Evolutionary conservation across 1,140 invertebrate genomes (phyloP), one percentile per base, ranked within the genome.

Genomic region (Prorops nasuta): DNA sequence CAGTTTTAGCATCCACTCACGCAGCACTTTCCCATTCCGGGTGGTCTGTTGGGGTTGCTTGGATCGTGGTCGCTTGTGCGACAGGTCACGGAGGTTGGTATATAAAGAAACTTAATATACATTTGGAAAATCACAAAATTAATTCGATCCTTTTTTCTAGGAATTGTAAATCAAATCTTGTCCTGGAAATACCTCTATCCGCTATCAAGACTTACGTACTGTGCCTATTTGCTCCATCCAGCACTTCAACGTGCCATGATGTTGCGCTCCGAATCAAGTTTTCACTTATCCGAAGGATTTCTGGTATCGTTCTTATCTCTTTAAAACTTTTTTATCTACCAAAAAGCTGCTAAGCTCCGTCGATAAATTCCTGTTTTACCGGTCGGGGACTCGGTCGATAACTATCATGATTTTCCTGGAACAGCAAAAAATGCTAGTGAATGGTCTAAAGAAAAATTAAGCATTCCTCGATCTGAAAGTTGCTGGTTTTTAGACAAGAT

Each of bases 141-240:
- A 8, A 2, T n/a, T 16, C 14, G 0, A 8, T 4, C 3, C 15
- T 2, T 10, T 22, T n/a, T 61, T 61, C 38, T 32, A 82, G 82
- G 80, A 49, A 43, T 73, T 2, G 64, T 83, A 1, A 79, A 83
- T 52, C 73, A 58, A 7, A 60, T 85, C 21, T 62, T 86, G 3
- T 82, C 80, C 0, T 81, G 79, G 74, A 77, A 73, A 43, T 66
- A 74, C 18, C 73, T 81, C 6, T 74, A 81, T 38, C 81, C 82
- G 0, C 53, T 83, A n/a, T 80, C 78, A 20, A 71, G 81, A 37
- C 60, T 85, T 8, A 81, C 81, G 2, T 84, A 83, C 56, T 74
- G 76, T 45, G 76, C 74, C 10, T 84, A 84, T 61, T 71, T 85
- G 12, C 57, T 84, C 14, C 83, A 84, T 69, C 76, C 74, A 54